Conservation (phyloP, 2,888 invertebrate species). For the Aquatica leii region DNA sequence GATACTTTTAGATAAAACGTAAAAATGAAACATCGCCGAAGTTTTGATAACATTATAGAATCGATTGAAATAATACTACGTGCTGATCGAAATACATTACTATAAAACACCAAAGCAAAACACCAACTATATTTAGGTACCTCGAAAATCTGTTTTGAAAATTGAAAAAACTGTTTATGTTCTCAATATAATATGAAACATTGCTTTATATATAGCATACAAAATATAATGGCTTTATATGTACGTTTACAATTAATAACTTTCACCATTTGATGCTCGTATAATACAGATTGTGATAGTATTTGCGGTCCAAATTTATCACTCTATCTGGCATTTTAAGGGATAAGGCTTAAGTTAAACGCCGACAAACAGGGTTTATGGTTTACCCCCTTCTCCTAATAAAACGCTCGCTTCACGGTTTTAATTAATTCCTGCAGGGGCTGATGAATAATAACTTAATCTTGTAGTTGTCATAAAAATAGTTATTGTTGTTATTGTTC, state of each 20-base stretch:
- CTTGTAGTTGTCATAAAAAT: conserved; percentile 41
- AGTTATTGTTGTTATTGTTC: neutral
- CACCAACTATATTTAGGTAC: no score
- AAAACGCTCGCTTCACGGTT: conserved; percentile 39
- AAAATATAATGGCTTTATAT: no score
- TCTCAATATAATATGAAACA: no score
- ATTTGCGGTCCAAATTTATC: conserved; percentile 36
- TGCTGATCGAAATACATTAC: no score
- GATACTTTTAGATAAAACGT: no score
- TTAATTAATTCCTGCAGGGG: conserved; percentile 44
- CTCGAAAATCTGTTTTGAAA: no score
- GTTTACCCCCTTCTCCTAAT: conserved; percentile 32
- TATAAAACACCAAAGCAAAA: no score
- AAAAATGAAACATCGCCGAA: no score
- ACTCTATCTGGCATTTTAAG: conserved; percentile 33
- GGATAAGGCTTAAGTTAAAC: conserved; percentile 36
- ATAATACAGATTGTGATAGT: conserved; percentile 34
- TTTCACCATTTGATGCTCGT: conserved; percentile 14
- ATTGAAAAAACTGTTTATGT: no score
- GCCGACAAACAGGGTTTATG: conserved; percentile 39
- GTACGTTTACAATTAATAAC: neutral
- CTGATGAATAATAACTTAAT: conserved; percentile 44
- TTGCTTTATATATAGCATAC: no score
- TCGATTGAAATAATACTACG: no score
- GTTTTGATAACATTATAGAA: no score